phyloP scores from a whole-genome alignment of 2,888 invertebrate genomes.

The Melangyna quadrimaculata region DNA sequence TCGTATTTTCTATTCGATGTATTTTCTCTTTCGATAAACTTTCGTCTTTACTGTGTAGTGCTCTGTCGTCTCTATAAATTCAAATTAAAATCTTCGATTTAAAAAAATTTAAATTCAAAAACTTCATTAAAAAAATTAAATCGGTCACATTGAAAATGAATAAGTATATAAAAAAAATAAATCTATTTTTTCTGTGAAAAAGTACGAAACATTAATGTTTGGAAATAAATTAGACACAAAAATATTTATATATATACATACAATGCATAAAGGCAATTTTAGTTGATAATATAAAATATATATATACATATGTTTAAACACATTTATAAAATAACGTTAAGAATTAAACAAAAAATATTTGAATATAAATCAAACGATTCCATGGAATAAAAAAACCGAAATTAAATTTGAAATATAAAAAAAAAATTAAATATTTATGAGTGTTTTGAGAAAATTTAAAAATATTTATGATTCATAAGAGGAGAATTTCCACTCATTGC shows the following conservation, averaged over 20 bases:
- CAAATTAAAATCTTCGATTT: background rate
- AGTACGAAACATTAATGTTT: constrained; percentile 61
- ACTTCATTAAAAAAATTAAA: constrained; percentile 21
- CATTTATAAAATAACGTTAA: constrained; percentile 47
- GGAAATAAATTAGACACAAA: constrained; percentile 23
- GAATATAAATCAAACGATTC: constrained; percentile 63
- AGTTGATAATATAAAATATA: constrained; percentile 49
- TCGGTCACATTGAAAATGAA: constrained; percentile 33
- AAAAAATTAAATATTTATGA: constrained; percentile 28
- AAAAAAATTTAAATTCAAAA: background rate
- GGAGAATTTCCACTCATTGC: constrained; percentile 53
- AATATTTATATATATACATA: constrained; percentile 39
- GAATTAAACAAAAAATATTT: constrained; percentile 43
- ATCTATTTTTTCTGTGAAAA: constrained; percentile 71
- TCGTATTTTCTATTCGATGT: constrained; percentile 48
- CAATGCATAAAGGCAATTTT: constrained; percentile 36
- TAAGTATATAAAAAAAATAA: background rate
- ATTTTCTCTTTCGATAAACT: constrained; percentile 31
- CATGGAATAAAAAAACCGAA: constrained; percentile 60
- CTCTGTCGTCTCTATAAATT: constrained; percentile 17
- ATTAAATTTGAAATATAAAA: constrained; percentile 17
- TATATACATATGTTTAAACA: constrained; percentile 20
- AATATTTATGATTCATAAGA: background rate
- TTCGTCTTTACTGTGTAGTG: constrained; percentile 38
- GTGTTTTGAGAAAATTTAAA: constrained; percentile 39